Conservation (phyloP, 2,797 vertebrate species). For the Crax fasciolata region DNA sequence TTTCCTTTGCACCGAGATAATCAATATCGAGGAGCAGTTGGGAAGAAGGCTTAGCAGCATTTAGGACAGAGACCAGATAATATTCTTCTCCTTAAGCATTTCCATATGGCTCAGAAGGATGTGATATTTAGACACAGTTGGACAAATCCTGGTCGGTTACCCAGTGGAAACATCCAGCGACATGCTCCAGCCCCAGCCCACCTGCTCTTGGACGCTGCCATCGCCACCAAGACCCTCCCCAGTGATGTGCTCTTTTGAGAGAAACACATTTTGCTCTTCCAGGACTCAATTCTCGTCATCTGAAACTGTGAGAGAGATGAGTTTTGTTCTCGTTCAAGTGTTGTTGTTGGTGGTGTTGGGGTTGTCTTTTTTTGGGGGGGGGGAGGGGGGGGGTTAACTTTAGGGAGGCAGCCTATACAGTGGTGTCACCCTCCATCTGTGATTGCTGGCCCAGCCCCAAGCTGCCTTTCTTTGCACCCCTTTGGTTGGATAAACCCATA, state of each 20-base stretch:
- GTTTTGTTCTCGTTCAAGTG: not conserved
- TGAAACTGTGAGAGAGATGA: not conserved
- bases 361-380: no score
- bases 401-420: not conserved
- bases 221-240: not conserved
- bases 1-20: not conserved
- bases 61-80: not conserved
- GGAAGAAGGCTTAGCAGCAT: not conserved
- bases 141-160: not conserved
- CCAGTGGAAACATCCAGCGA: not conserved
- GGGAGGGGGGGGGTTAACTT: not conserved
- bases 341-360: not conserved
- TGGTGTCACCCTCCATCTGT: not conserved
- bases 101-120: not conserved
- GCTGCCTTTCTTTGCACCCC: not conserved
- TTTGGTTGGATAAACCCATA: not conserved
- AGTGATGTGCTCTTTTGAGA: not conserved
- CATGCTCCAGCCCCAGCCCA: not conserved
- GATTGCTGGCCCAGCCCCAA: not conserved
- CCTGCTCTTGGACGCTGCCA: not conserved
- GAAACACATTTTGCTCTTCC: not conserved
- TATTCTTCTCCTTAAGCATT: not conserved
- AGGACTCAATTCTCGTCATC: not conserved
- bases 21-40: not conserved
- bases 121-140: not conserved